Percentiles rank a stretch among this genome's conserved stretches.
Conservation (phyloP, 1,140 invertebrate species). For the Leptoteleia sp. region DNA sequence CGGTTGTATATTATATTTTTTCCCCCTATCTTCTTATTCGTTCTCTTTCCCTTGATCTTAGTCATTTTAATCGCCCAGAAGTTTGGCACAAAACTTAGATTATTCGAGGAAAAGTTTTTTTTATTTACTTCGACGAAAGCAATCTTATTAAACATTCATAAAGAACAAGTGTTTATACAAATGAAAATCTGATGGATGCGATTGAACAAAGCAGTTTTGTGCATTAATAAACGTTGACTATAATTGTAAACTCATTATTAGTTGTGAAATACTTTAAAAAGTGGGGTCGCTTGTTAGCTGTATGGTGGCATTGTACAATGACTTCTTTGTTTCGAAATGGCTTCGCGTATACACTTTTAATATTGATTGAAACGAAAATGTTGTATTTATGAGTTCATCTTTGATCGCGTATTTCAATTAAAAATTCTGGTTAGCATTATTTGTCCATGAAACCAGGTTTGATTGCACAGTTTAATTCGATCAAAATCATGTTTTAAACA, state of each 20-base stretch:
- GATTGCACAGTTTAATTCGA: too few relatives aligned
- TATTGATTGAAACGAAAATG: too few relatives aligned
- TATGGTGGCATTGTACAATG: conserved; percentile 2
- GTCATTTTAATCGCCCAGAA: not conserved
- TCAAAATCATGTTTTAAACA: too few relatives aligned
- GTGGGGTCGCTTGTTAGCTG: conserved; percentile 4
- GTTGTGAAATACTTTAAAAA: not conserved
- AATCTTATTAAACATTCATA: conserved; percentile 38
- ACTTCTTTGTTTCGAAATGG: too few relatives aligned
- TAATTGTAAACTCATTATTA: not conserved
- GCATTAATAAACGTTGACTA: conserved; percentile 4
- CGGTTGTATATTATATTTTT: not conserved
- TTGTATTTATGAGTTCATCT: too few relatives aligned
- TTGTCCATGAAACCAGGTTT: too few relatives aligned
- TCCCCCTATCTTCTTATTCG: too few relatives aligned
- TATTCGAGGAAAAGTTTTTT: conserved; percentile 19
- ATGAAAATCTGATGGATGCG: not conserved
- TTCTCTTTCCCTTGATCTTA: too few relatives aligned
- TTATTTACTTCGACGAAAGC: conserved; percentile 18
- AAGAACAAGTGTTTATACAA: conserved; percentile 29
- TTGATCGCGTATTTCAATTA: too few relatives aligned
- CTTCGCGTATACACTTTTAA: too few relatives aligned
- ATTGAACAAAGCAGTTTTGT: not conserved
- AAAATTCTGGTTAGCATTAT: too few relatives aligned
- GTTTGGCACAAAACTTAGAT: conserved; percentile 23